phyloP scores from a whole-genome alignment of 2,888 invertebrate species.

The Eupeodes luniger region DNA sequence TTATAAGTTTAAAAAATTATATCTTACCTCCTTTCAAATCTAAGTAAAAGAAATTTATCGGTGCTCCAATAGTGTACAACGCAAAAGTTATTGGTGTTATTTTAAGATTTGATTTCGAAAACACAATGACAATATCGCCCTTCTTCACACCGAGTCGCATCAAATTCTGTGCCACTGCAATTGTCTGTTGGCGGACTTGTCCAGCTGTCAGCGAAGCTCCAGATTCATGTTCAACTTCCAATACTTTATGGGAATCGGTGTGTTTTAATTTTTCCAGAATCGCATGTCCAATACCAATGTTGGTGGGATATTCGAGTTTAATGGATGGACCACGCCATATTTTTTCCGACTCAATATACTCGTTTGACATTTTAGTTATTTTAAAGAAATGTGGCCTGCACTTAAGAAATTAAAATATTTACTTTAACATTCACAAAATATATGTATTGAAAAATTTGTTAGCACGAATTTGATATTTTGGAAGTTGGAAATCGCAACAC shows the following conservation, averaged over 20 bases:
- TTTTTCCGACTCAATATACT: constrained; percentile 11
- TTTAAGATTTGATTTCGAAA: constrained; percentile 64
- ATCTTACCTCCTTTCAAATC: constrained; percentile 68
- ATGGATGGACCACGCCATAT: constrained; percentile 15
- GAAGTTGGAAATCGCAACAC: too few species aligned
- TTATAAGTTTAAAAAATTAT: too few species aligned
- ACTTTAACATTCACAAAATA: too few species aligned
- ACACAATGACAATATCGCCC: constrained; percentile 72
- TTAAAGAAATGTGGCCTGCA: too few species aligned
- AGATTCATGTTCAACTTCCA: constrained; percentile 68
- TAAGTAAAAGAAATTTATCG: constrained; percentile 76
- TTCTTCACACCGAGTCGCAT: constrained; percentile 63
- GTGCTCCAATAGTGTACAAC: constrained; percentile 66
- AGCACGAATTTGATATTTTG: too few species aligned
- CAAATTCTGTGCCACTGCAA: constrained; percentile 49
- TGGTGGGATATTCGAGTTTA: neutral
- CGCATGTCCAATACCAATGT: constrained; percentile 1
- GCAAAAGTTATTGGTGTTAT: constrained; percentile 74
- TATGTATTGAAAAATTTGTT: too few species aligned
- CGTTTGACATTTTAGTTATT: neutral
- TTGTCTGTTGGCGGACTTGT: constrained; percentile 60
- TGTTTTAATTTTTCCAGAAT: neutral
- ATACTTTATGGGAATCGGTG: constrained; percentile 24
- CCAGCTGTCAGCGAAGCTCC: constrained; percentile 27
- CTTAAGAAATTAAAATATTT: too few species aligned